Conservation (phyloP, 2,888 invertebrate genomes). For the Patella depressa region DNA sequence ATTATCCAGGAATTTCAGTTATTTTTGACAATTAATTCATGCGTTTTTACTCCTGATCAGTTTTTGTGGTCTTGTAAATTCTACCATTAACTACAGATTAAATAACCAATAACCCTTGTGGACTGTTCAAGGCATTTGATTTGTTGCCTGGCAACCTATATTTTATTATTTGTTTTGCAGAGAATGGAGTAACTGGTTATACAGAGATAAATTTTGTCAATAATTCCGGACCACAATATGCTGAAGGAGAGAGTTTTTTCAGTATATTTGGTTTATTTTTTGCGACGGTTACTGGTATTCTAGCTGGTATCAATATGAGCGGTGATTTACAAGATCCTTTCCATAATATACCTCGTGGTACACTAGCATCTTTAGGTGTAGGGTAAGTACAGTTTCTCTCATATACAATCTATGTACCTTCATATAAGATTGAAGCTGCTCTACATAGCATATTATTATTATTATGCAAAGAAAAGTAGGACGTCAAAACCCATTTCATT, state of each 20-base stretch:
- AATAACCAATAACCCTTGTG: too few species aligned
- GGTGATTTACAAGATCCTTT: constrained; percentile 94
- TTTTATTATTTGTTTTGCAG: constrained; percentile 72
- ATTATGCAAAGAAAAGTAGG: too few species aligned
- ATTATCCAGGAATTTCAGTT: too few species aligned
- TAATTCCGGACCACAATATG: constrained; percentile 86
- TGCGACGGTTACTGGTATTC: constrained; percentile 95
- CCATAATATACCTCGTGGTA: constrained; percentile 93
- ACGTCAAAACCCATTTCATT: too few species aligned
- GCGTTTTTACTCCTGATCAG: too few species aligned
- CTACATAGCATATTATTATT: too few species aligned
- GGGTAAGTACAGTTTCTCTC: constrained; percentile 77
- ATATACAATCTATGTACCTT: too few species aligned
- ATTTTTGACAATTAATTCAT: too few species aligned
- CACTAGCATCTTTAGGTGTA: constrained; percentile 90
- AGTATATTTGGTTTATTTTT: constrained; percentile 97
- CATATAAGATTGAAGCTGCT: too few species aligned
- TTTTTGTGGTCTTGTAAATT: too few species aligned
- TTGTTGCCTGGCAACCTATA: neutral
- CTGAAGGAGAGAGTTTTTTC: constrained; percentile 90
- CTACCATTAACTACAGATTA: too few species aligned
- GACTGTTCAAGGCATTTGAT: too few species aligned
- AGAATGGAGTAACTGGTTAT: constrained; percentile 89
- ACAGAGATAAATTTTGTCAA: constrained; percentile 82
- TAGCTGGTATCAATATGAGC: constrained; percentile 99